A percentile compares a stretch with the other conserved stretches of the same genome.
phyloP scores from a whole-genome alignment of 2,888 invertebrate species.

The Poecilus cupreus region DNA sequence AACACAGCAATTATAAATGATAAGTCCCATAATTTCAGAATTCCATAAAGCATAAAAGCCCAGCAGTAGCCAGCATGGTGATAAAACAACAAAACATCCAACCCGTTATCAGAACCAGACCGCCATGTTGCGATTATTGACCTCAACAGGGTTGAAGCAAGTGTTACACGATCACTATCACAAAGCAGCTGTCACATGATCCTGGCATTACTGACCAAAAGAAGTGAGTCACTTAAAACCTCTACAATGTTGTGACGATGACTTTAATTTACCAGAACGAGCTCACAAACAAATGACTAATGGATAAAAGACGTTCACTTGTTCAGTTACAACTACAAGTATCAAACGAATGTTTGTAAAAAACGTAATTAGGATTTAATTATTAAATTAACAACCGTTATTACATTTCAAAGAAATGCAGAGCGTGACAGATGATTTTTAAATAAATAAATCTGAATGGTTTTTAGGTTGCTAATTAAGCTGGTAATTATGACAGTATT shows the following conservation, averaged over 20 bases:
- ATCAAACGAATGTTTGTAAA: not conserved
- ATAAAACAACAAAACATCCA: conserved; percentile 13
- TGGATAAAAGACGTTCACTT: conserved; percentile 30
- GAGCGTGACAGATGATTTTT: conserved; percentile 22
- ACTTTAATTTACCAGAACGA: conserved; percentile 30
- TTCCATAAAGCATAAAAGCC: not conserved
- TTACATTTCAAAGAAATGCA: conserved; percentile 9
- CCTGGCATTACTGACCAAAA: not conserved
- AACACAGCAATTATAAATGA: not conserved
- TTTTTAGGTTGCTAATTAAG: conserved; percentile 30
- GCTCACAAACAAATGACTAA: conserved; percentile 27
- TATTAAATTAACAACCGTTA: conserved; percentile 34
- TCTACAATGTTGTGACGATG: not conserved
- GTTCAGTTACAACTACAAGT: not conserved
- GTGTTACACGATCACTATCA: not conserved
- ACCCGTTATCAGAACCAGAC: not conserved
- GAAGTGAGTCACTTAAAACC: not conserved
- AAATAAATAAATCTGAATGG: not conserved
- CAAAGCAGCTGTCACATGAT: conserved; percentile 12
- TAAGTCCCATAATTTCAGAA: not conserved
- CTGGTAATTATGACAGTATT: conserved; percentile 6
- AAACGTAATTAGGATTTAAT: conserved; percentile 20
- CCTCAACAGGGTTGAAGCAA: conserved; percentile 1
- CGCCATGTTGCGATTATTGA: conserved; percentile 3
- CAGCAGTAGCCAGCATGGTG: conserved; percentile 4